Conservation (phyloP, 2,888 invertebrate genomes). For the Taenaris catops region DNA sequence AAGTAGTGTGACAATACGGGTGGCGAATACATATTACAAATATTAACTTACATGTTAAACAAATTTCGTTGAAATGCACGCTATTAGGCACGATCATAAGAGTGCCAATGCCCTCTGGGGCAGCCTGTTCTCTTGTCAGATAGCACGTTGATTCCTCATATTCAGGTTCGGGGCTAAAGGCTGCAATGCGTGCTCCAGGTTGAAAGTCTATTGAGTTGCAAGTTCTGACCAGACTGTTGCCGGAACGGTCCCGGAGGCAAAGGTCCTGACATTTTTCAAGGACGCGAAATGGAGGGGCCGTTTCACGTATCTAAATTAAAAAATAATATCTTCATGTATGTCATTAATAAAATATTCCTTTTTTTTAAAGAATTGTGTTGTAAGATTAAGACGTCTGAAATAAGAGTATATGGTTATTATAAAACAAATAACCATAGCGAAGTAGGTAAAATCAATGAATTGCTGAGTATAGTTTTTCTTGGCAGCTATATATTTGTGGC, state of each 20-base stretch:
- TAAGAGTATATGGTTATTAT: too few relatives aligned
- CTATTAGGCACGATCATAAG: constrained; percentile 94
- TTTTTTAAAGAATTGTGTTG: too few relatives aligned
- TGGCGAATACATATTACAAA: neutral
- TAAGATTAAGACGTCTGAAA: too few relatives aligned
- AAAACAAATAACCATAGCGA: too few relatives aligned
- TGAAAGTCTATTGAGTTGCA: constrained; percentile 95
- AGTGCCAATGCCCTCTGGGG: constrained; percentile 93
- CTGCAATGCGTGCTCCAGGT: constrained; percentile 91
- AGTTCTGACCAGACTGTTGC: constrained; percentile 90
- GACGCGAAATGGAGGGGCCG: constrained; percentile 91
- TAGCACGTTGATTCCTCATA: constrained; percentile 95
- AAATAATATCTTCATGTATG: too few relatives aligned
- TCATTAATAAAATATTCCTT: too few relatives aligned
- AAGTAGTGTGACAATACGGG: neutral
- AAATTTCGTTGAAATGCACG: constrained; percentile 94
- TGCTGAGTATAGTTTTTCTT: too few relatives aligned
- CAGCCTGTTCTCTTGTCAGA: constrained; percentile 90
- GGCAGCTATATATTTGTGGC: too few relatives aligned
- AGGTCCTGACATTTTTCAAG: constrained; percentile 93
- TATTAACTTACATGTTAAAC: constrained; percentile 88
- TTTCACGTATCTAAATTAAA: constrained; percentile 86
- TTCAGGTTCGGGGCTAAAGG: constrained; percentile 89
- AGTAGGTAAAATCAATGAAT: too few relatives aligned
- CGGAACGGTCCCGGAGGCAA: constrained; percentile 89